Evolutionary conservation across 1,140 invertebrate genomes (phyloP), one percentile per base, ranked within the genome.

Genomic region (Pseudomyrmex cubaensis): DNA sequence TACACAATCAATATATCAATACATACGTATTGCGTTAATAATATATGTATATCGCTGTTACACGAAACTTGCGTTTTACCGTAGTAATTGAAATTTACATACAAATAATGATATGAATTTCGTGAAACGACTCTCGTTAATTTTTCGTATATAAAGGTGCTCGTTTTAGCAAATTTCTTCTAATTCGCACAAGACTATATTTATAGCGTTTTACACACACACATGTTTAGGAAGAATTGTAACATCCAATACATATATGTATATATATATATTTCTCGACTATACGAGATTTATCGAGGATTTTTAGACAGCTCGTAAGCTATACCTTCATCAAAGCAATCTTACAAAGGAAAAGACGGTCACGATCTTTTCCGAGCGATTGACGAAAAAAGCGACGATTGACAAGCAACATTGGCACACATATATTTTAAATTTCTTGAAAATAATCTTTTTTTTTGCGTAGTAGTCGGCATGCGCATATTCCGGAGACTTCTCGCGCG

Each of bases 401-500:
- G 70, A 82, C 61, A 63, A 50, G 59, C 2, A 48, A 46, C 48
- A 80, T 80, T 10, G 9, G 48, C 12, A 82, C 12, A 82, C 70
- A 63, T 82, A 82, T 63, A 75, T 82, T 82, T 82, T 64, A 54
- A 48, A 20, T 64, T 82, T 82, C 59, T 67, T 57, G 57, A 75
- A 63, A 82, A 17, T 62, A 35, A 35, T 0, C 5, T 35, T 25
- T 25, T 46, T 70, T 59, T 74, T 50, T 52, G 76, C 44, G 25
- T 7, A 35, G 35, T 35, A 35, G 35, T 35, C 35, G 35, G 52
- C 50, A 52, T 5, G 8, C 56, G 46, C 57, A 70, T 70, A 56
- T 78, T 15, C 52, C 54, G 20, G 20, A 17, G 64, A 78, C 76
- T 70, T 70, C 59, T 80, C 76, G 20, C 54, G 54, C 66, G 66